phyloP scores from a whole-genome alignment of 1,140 invertebrate genomes.

The Atta texana region DNA sequence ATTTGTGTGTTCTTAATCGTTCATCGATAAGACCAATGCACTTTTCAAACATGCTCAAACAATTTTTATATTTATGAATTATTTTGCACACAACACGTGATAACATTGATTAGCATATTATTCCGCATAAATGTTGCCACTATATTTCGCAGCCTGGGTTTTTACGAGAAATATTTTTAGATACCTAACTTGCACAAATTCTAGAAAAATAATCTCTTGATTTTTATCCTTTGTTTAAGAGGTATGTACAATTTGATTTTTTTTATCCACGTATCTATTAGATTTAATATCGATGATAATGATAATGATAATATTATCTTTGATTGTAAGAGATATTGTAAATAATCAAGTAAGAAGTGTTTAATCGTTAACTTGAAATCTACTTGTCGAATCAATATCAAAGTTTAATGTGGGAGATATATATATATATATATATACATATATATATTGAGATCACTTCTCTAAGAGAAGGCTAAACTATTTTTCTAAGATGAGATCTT shows the following conservation, averaged over 20 bases:
- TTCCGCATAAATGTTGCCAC: conserved; percentile 54
- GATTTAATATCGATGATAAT: conserved; percentile 5
- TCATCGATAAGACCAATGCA: neutral
- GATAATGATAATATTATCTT: conserved; percentile 34
- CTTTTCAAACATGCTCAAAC: conserved; percentile 2
- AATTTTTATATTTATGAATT: conserved; percentile 33
- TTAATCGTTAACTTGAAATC: conserved; percentile 10
- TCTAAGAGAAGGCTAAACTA: conserved; percentile 40
- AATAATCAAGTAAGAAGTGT: conserved; percentile 25
- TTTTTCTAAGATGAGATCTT: conserved; percentile 51
- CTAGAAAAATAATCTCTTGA: neutral
- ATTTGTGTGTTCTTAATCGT: neutral
- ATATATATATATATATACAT: conserved; percentile 48
- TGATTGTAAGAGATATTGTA: conserved; percentile 33
- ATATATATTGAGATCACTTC: conserved; percentile 9
- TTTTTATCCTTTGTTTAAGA: conserved; percentile 34
- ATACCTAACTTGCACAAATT: neutral
- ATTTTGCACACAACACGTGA: conserved; percentile 7
- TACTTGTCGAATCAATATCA: conserved; percentile 24
- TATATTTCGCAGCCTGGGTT: conserved; percentile 41
- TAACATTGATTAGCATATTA: conserved; percentile 22
- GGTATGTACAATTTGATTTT: neutral
- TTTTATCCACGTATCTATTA: neutral
- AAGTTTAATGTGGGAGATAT: conserved; percentile 28
- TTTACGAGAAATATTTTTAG: conserved; percentile 50